Percentiles rank a stretch among this genome's conserved stretches.
Conservation (phyloP, 2,888 invertebrate genomes). For the Conomelus anceps region DNA sequence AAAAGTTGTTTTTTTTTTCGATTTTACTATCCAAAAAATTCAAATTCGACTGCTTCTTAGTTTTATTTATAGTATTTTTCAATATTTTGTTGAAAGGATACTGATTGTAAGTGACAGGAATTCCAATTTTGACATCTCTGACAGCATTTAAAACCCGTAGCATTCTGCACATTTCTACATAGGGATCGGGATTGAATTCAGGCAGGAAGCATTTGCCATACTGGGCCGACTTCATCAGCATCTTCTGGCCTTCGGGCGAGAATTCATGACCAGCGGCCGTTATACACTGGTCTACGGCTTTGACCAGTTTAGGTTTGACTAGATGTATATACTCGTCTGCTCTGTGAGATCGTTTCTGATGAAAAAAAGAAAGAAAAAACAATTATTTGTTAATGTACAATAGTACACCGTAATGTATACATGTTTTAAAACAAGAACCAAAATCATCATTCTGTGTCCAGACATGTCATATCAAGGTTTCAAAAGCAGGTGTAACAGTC, state of each 20-base stretch:
- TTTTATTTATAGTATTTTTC: too few species aligned
- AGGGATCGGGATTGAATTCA: conserved; percentile 65
- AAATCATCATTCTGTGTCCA: too few species aligned
- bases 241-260: conserved; percentile 77
- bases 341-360: conserved; percentile 75
- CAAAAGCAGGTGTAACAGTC: too few species aligned
- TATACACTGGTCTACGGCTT: conserved; percentile 83
- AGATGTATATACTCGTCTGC: conserved; percentile 90
- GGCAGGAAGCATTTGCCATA: conserved; percentile 90
- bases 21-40: too few species aligned
- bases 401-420: too few species aligned
- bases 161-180: conserved; percentile 78
- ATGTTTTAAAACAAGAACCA: too few species aligned
- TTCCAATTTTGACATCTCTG: conserved; percentile 74
- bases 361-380: conserved; percentile 15
- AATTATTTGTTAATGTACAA: too few species aligned
- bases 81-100: conserved; percentile 51
- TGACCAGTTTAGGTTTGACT: conserved; percentile 70
- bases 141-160: conserved; percentile 87
- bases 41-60: too few species aligned
- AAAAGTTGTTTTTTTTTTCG: too few species aligned
- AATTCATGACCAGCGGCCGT: conserved; percentile 90
- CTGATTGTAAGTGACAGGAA: conserved; percentile 86
- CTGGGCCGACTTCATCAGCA: conserved; percentile 82
- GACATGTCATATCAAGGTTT: too few species aligned